A percentile compares a stretch with the other conserved stretches of the same genome.
Conservation (phyloP, 1,140 invertebrate species). For the Papilio aristodemus region DNA sequence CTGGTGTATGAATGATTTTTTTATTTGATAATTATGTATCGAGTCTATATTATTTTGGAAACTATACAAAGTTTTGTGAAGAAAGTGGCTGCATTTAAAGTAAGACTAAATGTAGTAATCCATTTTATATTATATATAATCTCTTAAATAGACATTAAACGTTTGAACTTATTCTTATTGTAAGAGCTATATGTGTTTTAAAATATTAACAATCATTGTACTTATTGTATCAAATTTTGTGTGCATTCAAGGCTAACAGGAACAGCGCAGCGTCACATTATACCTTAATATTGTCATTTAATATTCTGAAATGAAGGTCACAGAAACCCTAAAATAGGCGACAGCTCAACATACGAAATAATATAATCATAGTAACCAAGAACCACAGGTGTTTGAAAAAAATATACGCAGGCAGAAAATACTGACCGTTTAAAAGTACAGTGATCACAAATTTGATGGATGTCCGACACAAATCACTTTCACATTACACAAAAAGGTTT, state of each 20-base stretch:
- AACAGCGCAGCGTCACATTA: conserved; percentile 38
- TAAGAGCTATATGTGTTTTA: neutral
- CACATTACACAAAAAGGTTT: conserved; percentile 45
- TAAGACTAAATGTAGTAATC: too few relatives aligned
- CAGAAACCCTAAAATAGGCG: conserved; percentile 2
- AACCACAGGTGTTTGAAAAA: conserved; percentile 45
- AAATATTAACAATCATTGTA: neutral
- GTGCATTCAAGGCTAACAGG: conserved; percentile 50
- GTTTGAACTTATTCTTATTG: neutral
- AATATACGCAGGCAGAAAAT: conserved; percentile 34
- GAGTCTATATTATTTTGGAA: too few relatives aligned
- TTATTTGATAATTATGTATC: neutral
- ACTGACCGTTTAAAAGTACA: conserved; percentile 52
- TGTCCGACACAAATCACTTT: conserved; percentile 60
- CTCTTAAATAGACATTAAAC: neutral
- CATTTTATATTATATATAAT: too few relatives aligned
- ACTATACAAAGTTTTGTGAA: neutral
- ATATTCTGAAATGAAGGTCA: neutral
- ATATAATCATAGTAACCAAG: neutral
- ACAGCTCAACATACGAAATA: neutral
- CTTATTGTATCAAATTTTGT: neutral
- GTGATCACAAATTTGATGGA: conserved; percentile 20
- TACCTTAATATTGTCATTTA: neutral
- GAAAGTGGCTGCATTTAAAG: neutral
- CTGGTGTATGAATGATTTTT: neutral